Base-by-base conservation (phyloP, 2,113 vertebrate species). In the Naja naja region DNA sequence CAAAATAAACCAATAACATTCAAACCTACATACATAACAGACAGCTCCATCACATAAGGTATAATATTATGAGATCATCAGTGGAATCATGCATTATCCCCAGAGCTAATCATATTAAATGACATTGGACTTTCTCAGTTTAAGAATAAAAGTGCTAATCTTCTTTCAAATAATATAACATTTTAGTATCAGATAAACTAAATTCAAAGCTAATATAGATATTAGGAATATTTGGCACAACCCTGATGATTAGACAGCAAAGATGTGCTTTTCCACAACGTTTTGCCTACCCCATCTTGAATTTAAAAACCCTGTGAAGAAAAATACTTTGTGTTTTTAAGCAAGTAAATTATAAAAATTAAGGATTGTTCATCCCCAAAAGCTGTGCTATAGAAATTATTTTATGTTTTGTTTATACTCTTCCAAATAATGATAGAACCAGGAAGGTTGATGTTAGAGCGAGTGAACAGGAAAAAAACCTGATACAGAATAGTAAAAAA, bases 351-450 rank as follows among this genome's bases (percentile, higher is more conserved):
- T 52, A 52, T 53, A 49, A 49, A 53, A 94, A 94, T 94, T 96
- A 95, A 9, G 93, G 93, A 30, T 89, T 94, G 94, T 94, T 60
- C 95, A 95, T 95, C 95, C 97, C 94, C 91, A 96, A 95, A 96
- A 96, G 94, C 93, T n/a, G 52, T 49, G 96, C 95, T 97, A 81
- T 95, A 97, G 96, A 94, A 97, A 97, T 96, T 96, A 97, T 97
- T 94, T 93, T 91, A 93, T 96, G 95, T 97, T 97, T 95, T 96
- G 96, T 95, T 97, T 97, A 96, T 95, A 94, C 94, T 96, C 4
- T 97, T 96, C 97, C 88, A 97, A 96, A 97, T 96, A 96, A 96
- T 49, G 45, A 53, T 88, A 54, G 43, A 55, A 22, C 22, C 95
- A 96, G 90, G 93, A 97, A 64, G 91, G 81, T 93, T 98, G 97